These are phyloP conservation scores for Zygothrica quintamaculata DNA, from an alignment of 2,888 invertebrate genomes.

Conservation along the genomic window DNA sequence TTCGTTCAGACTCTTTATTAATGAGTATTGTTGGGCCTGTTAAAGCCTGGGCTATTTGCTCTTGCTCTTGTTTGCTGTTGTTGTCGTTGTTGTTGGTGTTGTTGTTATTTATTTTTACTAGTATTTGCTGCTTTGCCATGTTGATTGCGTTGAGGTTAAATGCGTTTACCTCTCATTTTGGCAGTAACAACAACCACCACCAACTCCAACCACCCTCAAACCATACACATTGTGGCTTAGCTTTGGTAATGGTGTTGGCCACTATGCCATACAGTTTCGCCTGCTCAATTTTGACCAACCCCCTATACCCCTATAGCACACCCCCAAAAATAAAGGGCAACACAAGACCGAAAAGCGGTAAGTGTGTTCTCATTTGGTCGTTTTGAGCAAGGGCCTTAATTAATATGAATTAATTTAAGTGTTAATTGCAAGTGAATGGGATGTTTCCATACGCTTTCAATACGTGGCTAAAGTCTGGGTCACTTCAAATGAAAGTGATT, in stretches of 20 bases:
- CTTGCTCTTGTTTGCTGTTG: too few relatives aligned
- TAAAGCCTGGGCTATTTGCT: constrained; percentile 55
- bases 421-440: constrained; percentile 77
- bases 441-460: constrained; percentile 46
- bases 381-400: constrained; percentile 62
- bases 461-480: constrained; percentile 43
- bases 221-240: constrained; percentile 12
- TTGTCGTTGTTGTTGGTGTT: too few relatives aligned
- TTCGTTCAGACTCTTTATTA: constrained; percentile 65
- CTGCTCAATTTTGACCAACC: constrained; percentile 45
- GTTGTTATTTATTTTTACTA: constrained; percentile 71
- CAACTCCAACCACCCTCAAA: constrained; percentile 9
- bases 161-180: constrained; percentile 56
- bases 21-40: constrained; percentile 72
- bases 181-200: too few relatives aligned
- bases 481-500: constrained; percentile 46
- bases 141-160: constrained; percentile 73
- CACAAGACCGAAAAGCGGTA: constrained; percentile 67
- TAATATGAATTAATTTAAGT: constrained; percentile 80
- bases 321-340: constrained; percentile 69
- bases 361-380: constrained; percentile 71
- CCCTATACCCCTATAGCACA: too few relatives aligned
- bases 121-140: constrained; percentile 66
- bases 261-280: too few relatives aligned
- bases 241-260: too few relatives aligned